Base-by-base conservation (phyloP, 2,113 vertebrate genomes). In the Eclectus roratus region DNA sequence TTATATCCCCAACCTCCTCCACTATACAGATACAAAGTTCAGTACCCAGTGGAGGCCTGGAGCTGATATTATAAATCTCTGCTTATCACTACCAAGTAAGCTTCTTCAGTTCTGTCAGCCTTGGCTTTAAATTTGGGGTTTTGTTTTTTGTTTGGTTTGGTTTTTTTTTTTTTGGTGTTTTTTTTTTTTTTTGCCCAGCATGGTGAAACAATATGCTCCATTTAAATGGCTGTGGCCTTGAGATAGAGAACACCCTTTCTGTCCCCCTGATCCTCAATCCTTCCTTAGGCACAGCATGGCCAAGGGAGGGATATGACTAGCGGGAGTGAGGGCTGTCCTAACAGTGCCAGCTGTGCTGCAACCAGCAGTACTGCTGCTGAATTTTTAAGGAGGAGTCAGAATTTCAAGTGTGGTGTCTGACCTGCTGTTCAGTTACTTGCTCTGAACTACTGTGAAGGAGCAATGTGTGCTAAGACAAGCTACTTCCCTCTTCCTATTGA, bases 401-500 rank as follows among this genome's bases (percentile, higher is more conserved):
- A 80, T 84, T 81, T 53, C 6, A 5, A 19, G 39, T 0, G 0
- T 16, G 7, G 23, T 29, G 19, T 29, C 65, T 82, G 52, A 4
- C 29, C 43, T 46, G 44, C 37, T 43, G 43, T 39, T 70, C 37
- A 70, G 7, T n/a, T 37, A 49, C 41, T 47, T 58, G 29, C 14
- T 52, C 17, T 41, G 50, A 70, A 52, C 43, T 35, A 50, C 73
- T 69, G 44, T 11, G 52, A 58, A 29, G 56, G 43, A 76, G 58
- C 65, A 93, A 94, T 25, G 76, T 80, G 56, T 79, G 49, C 72
- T 64, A 82, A 78, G 60, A 82, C 61, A 86, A 80, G 68, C 77
- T 88, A 86, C 78, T 88, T 46, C n/a, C 85, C 63, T 56, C 70
- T 80, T 90, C 50, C 49, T 94, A 78, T 44, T 77, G 81, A 85